Percentiles rank a stretch among this genome's conserved stretches.
phyloP scores from a whole-genome alignment of 1,140 invertebrate species.

The Daktulosphaira vitifoliae region DNA sequence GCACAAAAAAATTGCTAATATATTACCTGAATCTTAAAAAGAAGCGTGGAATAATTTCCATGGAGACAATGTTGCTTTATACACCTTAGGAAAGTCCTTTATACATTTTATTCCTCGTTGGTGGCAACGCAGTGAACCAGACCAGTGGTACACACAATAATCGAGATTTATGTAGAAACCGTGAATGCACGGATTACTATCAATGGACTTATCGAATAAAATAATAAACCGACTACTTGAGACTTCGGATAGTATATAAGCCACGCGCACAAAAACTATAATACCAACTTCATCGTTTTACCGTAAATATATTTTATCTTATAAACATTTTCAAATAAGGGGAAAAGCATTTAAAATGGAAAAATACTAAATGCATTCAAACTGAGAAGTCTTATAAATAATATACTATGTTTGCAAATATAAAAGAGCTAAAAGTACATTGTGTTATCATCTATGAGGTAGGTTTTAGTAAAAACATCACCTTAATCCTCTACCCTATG shows the following conservation, averaged over 20 bases:
- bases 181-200: conserved; percentile 23
- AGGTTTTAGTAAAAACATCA: no score
- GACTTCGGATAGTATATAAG: not conserved
- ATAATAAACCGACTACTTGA: no score
- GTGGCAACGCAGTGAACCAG: no score
- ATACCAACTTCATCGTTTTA: conserved; percentile 10
- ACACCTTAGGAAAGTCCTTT: not conserved
- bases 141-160: no score
- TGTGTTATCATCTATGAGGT: no score
- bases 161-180: conserved; percentile 23
- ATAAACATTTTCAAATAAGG: no score
- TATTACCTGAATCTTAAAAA: not conserved
- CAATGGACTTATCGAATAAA: not conserved
- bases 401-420: no score
- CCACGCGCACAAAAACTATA: not conserved
- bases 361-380: no score
- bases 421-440: no score
- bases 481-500: no score
- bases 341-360: no score
- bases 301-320: not conserved
- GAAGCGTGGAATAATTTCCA: not conserved
- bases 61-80: not conserved
- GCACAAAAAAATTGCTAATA: conserved; percentile 9
- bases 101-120: not conserved
- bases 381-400: no score